Evolutionary conservation across 2,113 vertebrate genomes (phyloP).

Genomic region (Zosterops lateralis): DNA sequence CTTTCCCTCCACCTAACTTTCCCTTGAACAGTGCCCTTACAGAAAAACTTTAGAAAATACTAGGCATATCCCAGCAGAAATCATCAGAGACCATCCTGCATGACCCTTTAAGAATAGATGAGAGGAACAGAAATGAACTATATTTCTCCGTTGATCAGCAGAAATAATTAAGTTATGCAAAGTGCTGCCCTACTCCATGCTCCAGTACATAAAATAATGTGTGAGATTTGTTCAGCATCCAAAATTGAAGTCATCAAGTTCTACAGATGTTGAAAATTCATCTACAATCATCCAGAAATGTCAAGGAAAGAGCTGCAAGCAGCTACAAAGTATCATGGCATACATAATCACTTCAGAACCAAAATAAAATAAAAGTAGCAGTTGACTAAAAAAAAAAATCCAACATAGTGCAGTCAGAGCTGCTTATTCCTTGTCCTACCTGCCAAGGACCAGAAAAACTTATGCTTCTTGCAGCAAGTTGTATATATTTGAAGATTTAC

Average conservation of each 20-base stretch:
- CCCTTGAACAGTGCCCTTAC: neutral
- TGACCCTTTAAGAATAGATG: neutral
- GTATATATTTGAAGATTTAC: neutral
- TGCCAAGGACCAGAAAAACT: neutral
- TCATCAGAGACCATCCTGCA: neutral
- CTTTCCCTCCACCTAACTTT: neutral
- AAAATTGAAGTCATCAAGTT: neutral
- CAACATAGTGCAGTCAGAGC: neutral
- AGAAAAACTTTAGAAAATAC: neutral
- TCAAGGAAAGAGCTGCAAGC: neutral
- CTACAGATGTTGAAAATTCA: slow-evolving; percentile 2
- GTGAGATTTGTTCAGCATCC: neutral
- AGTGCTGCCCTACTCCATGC: neutral
- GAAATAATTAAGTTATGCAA: neutral
- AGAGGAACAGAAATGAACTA: neutral
- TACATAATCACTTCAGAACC: neutral
- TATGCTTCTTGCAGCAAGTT: neutral
- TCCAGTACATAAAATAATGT: neutral
- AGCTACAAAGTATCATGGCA: neutral
- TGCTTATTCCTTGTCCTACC: neutral
- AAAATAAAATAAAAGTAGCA: neutral
- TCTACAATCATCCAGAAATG: neutral
- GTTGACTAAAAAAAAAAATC: neutral
- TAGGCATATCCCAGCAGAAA: neutral
- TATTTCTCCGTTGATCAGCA: neutral